Evolutionary conservation across 2,888 invertebrate species (phyloP), one percentile per base, ranked within the genome.

Genomic region (Acanthacorydalis orientalis): DNA sequence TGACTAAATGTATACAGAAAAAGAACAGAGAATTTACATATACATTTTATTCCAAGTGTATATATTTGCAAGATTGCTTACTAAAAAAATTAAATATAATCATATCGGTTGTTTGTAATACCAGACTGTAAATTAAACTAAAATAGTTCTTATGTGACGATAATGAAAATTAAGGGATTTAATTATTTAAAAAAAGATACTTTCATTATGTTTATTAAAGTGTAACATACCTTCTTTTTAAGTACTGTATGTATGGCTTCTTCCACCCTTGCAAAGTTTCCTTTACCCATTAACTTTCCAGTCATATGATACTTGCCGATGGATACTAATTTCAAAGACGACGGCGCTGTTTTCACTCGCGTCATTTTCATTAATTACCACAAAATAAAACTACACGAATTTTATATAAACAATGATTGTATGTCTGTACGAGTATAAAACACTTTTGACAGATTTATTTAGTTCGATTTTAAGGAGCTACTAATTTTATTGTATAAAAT

Each of bases 251-350:
- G 83, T 33, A 76, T 72, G 11, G 82, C 83, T 60, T 83, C 78
- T 60, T 82, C 80, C 43, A 84, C 83, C 55, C 75, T 71, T 16
- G 83, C 83, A 61, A 83, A 83, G 64, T 81, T 83, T 51, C 83
- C 84, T 63, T 81, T 83, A 41, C 83, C 83, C 49, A 84, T 68
- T 49, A 76, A 68, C 56, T 72, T 74, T 50, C 80, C 80, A 48
- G 78, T 79, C 73, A 83, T 76, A 57, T 73, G 68, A 65, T 83
- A 84, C 59, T 77, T 78, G 48, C 83, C 83, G 55, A 83, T 72
- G 64, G 68, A 71, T 59, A 72, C 68, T 53, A 76, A 67, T 64
- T 73, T 63, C 51, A 55, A 52, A 35, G 31, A 33, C 16, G 48
- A 44, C 23, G 53, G 55, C 34, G 50, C 54, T 53, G 63, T 59